These are phyloP conservation scores for Cephalopterus ornatus DNA, from an alignment of 2,113 vertebrate species.

Conservation along the genomic window DNA sequence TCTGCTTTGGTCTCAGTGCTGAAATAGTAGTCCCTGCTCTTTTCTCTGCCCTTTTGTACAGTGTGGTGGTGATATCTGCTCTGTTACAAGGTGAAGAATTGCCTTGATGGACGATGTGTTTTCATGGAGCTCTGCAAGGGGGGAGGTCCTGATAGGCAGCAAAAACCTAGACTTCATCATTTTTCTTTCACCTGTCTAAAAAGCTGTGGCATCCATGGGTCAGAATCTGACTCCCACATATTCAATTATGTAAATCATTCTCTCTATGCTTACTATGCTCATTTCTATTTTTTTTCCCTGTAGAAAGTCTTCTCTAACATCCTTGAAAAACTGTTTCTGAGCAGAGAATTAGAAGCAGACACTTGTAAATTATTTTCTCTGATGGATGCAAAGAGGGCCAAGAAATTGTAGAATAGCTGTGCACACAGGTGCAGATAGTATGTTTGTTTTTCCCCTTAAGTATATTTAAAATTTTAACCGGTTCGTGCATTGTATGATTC, in stretches of 20 bases:
- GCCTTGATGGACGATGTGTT: neutral
- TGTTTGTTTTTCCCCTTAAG: neutral
- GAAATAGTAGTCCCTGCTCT: neutral
- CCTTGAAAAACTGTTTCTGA: neutral
- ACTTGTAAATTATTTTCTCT: neutral
- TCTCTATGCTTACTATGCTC: rapidly evolving
- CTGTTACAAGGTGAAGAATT: neutral
- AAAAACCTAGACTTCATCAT: neutral
- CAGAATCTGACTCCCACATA: neutral
- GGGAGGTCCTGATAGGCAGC: neutral
- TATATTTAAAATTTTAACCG: neutral
- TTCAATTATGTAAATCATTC: neutral
- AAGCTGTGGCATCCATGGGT: neutral
- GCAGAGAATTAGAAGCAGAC: neutral
- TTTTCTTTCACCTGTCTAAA: neutral
- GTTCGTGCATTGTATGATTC: neutral
- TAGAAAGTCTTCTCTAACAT: neutral
- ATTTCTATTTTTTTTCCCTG: neutral
- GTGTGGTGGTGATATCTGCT: neutral
- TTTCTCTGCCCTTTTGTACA: neutral
- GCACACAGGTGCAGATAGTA: neutral
- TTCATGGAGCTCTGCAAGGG: neutral
- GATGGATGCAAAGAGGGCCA: neutral
- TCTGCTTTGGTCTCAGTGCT: neutral
- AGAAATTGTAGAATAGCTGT: neutral